phyloP scores from a whole-genome alignment of 1,140 invertebrate species.

The Trichonephila inaurata region DNA sequence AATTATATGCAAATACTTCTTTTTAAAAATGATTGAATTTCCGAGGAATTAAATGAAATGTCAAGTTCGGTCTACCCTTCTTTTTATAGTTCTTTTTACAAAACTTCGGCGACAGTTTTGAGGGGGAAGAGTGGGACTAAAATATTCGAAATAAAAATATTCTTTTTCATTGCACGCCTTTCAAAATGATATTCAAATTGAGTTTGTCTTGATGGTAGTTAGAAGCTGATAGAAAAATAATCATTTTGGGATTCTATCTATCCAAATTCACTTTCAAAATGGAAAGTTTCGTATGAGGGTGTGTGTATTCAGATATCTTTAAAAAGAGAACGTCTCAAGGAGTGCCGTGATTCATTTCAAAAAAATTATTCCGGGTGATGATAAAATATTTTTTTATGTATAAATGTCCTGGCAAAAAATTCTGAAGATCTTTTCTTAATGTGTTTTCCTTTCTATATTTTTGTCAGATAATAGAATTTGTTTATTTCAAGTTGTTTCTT shows the following conservation, averaged over 20 bases:
- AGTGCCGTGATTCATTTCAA: background rate
- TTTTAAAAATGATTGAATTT: conserved; percentile 40
- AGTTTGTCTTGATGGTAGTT: background rate
- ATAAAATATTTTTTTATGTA: background rate
- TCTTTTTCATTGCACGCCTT: background rate
- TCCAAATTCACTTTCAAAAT: conserved; percentile 7
- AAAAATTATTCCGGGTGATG: background rate
- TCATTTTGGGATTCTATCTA: background rate
- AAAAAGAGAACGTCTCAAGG: background rate
- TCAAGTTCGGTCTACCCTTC: background rate
- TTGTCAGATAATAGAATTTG: background rate
- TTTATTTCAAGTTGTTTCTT: background rate
- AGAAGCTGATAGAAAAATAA: conserved; percentile 32
- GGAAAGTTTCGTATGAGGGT: background rate
- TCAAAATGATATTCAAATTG: conserved; percentile 31
- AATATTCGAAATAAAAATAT: background rate
- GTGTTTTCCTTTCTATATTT: background rate
- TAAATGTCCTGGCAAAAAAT: background rate
- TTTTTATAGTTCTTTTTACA: background rate
- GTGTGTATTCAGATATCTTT: background rate
- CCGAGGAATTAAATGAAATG: conserved; percentile 29
- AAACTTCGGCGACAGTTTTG: background rate
- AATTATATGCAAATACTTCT: conserved; percentile 15
- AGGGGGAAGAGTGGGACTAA: background rate
- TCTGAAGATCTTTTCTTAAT: background rate